Conservation (phyloP, 2,113 vertebrate genomes). For the Lipophrys pholis region DNA sequence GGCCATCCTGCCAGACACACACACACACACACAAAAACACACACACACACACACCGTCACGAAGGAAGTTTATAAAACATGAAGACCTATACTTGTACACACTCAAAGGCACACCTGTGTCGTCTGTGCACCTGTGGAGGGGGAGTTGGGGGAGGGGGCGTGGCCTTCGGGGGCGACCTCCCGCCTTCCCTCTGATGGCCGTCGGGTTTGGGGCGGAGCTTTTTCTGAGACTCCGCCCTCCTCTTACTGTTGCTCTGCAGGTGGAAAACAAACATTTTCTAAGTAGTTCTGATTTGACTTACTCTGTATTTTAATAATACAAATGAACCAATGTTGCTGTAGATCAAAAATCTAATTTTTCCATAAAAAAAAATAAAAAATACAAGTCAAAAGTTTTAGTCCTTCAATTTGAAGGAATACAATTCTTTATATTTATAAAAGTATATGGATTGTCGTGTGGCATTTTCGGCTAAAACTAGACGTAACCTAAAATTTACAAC, state of each 20-base stretch:
- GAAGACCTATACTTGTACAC: background rate
- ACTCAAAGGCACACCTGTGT: conserved; percentile 57
- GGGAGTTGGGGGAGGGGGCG: conserved; percentile 7
- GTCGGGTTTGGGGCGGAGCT: background rate
- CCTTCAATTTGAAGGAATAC: no score
- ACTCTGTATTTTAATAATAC: no score
- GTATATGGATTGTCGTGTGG: no score
- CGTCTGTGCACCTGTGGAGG: conserved; percentile 23
- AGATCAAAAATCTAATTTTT: no score
- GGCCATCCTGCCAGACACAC: conserved; percentile 51
- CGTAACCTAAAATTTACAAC: no score
- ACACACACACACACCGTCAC: no score
- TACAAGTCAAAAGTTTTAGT: no score
- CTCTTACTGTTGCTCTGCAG: conserved; percentile 53
- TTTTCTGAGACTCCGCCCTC: conserved; percentile 36
- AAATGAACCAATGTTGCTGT: no score
- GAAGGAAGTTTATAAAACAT: background rate
- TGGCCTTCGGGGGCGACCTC: background rate
- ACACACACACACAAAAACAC: background rate
- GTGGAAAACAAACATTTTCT: background rate
- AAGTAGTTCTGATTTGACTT: no score
- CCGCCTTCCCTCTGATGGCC: background rate
- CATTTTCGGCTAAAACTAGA: no score
- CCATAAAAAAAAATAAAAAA: no score
- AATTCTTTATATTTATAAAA: no score